Evolutionary conservation across 2,888 invertebrate genomes (phyloP), one percentile per base, ranked within the genome.

Genomic region (Ecdyonurus torrentis): DNA sequence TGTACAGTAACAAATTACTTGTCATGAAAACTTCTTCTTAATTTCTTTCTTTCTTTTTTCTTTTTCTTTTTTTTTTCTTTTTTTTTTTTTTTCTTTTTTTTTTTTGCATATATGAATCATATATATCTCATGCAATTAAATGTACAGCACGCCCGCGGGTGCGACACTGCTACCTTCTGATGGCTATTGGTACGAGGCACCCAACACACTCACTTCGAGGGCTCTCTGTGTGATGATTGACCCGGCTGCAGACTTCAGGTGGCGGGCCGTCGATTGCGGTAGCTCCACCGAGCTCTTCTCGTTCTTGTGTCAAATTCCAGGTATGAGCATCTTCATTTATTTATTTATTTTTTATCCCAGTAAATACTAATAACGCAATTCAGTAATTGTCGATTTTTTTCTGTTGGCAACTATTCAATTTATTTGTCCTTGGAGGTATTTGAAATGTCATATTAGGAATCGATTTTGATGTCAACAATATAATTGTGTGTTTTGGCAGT

Each of bases 271-370:
- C 60, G 79, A 83, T 15, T 89, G 89, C 70, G 87, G 87, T 10
- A 88, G 87, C 23, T 87, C 87, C 0, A 52, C 59, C 1, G 85
- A 86, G 66, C 83, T 86, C 0, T 87, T 87, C 1, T 84, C 88
- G 5, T 89, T 89, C 73, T 83, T 89, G 66, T 89, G 89, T 72
- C 88, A 89, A 79, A 78, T 88, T 71, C 85, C 87, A 70, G 87
- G 88, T 88, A 77, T n/a, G n/a, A n/a, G n/a, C n/a, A n/a, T n/a
- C n/a, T n/a, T n/a, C n/a, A n/a, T n/a, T n/a, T n/a, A n/a, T n/a
- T n/a, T n/a, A n/a, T n/a, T n/a, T n/a, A n/a, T n/a, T n/a, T n/a
- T n/a, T n/a, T n/a, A n/a, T n/a, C n/a, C n/a, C n/a, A n/a, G n/a
- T n/a, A n/a, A n/a, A n/a, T n/a, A n/a, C n/a, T n/a, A n/a, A n/a